Base-by-base conservation (phyloP, 2,888 invertebrate genomes). In the Drosophila paramelanica region DNA sequence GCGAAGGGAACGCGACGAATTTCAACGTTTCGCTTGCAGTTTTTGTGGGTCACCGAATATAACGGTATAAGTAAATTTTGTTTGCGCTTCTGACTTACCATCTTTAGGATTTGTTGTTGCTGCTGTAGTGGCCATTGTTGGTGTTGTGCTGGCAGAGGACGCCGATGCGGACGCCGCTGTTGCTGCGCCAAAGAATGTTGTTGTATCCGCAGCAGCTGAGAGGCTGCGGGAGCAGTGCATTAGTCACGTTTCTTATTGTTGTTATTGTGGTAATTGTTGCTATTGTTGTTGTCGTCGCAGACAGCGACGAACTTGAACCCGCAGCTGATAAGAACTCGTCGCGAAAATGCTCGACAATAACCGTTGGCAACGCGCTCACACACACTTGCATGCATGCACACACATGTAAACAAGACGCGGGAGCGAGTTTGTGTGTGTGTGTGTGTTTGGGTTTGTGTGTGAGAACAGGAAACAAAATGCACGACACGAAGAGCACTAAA, bases 141-240 rank as follows among this genome's bases (percentile, higher is more conserved):
- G 89, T 70, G 90, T 88, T 73, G 89, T 85, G 70, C 73, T 79
- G 71, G 51, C 79, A 33, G 85, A 81, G 69, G 86, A 75, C 17
- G 67, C 67, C 7, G 76, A 75, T n/a, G 67, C 71, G 6, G 76
- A 73, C 52, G 69, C 60, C 13, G 81, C 72, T 27, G 78, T 46
- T 27, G 76, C 84, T 93, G 93, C 94, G 94, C 70, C 73, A 20
- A 81, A 85, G 68, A 85, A 82, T 72, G 86, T 85, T 62, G 83
- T 79, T 93, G 94, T 95, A 83, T 91, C 91, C 93, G 94, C 95
- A 93, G 94, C 95, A 95, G 94, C 95, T 93, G 94, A 94, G 93
- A 94, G 95, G 93, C 94, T 95, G 93, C 95, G 95, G 94, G 95
- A 95, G 94, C 95, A 95, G 93, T 95, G 95, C 95, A 95, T 95